Evolutionary conservation across 2,888 invertebrate genomes (phyloP), one percentile per base, ranked within the genome.

Genomic region (Ennomos erosarius): DNA sequence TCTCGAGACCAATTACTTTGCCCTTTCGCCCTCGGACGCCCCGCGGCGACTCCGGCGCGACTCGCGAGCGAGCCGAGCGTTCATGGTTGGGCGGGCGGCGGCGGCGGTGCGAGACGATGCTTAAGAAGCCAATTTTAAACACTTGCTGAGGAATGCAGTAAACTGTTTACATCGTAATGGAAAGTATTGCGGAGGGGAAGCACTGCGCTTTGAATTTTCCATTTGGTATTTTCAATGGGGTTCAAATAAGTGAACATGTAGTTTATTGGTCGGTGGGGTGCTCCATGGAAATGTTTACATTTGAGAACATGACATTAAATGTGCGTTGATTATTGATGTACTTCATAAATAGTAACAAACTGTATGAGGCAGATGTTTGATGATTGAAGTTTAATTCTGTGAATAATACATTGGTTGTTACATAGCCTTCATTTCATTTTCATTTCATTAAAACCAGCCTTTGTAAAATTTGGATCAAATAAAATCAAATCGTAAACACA

Each of bases 151-250:
- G 83, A 85, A 85, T 84, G 87, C 81, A 74, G 77, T 70, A 73
- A 81, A 70, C 84, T 85, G 88, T 88, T 89, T 87, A 90, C 90
- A 88, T 81, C 79, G 78, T 84, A 82, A 87, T 89, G 82, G 74
- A 69, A 72, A 68, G 69, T 73, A 70, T 64, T 58, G 68, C 71
- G 59, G 68, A 70, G 79, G 78, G 78, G 72, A 65, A 59, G 13
- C 26, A 64, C 62, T 64, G 6, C 61, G 60, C 68, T 73, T 74
- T 73, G 71, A 71, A 76, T 75, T 78, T 81, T 79, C 75, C 76
- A 75, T 78, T 80, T 74, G 67, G 45, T 49, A 73, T 70, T 79
- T 75, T 81, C 76, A 84, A 81, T 84, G 78, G 78, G 78, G 80
- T 72, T 78, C 78, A 71, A 78, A 76, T 73, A 74, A 71, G 78